A percentile compares a stretch with the other conserved stretches of the same genome.
Evolutionary conservation across 2,797 vertebrate genomes (phyloP).

Genomic region (Apogon talboti): DNA sequence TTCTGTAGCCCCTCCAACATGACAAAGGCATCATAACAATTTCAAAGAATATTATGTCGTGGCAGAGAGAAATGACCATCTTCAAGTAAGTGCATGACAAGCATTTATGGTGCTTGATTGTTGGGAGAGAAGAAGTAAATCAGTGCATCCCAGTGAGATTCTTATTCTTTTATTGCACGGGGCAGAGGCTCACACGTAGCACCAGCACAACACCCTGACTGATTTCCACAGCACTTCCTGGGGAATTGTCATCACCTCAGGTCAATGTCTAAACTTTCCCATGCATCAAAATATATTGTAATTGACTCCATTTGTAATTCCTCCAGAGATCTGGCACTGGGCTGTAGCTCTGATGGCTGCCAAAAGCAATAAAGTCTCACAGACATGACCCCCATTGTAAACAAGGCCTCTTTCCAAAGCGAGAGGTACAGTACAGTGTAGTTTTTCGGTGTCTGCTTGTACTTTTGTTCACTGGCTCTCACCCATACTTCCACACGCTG

Average conservation of each 20-base stretch:
- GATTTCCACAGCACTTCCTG: conserved; percentile 72
- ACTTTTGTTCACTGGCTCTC: conserved; percentile 22
- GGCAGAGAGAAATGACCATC: conserved; percentile 49
- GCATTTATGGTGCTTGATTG: conserved; percentile 52
- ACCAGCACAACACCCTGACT: conserved; percentile 59
- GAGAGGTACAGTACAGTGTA: conserved; percentile 40
- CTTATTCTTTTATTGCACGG: conserved; percentile 59
- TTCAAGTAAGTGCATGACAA: conserved; percentile 47
- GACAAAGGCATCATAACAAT: conserved; percentile 31
- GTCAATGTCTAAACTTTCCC: conserved; percentile 83
- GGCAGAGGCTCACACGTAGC: conserved; percentile 57
- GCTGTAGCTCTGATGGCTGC: conserved; percentile 75
- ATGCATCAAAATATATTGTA: conserved; percentile 83
- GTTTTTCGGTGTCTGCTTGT: conserved; percentile 37
- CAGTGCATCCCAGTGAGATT: conserved; percentile 43
- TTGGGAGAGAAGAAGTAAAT: conserved; percentile 51
- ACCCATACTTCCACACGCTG: conserved; percentile 26
- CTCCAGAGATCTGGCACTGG: conserved; percentile 77
- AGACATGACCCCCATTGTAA: conserved; percentile 79
- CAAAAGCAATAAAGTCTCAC: conserved; percentile 81
- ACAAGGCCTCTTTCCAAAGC: conserved; percentile 58
- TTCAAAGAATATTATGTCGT: conserved; percentile 33
- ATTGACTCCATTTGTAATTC: conserved; percentile 84
- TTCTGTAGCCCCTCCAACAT: conserved; percentile 25
- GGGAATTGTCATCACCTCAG: conserved; percentile 80